Evolutionary conservation across 35 echinoderm and acorn worm species (phyloP).

Genomic region (Patiria miniata): DNA sequence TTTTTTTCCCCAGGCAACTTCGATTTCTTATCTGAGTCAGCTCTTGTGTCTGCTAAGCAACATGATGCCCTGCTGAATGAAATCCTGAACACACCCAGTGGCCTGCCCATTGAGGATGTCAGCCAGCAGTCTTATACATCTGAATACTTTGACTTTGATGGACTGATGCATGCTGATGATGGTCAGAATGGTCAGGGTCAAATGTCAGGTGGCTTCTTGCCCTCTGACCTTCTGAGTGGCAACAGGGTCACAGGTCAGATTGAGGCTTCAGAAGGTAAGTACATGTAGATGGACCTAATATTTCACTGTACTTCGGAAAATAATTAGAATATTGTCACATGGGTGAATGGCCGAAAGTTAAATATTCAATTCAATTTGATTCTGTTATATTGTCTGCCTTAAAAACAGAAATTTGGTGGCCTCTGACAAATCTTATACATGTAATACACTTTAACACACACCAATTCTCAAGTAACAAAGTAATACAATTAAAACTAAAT

Average conservation of each 20-base stretch:
- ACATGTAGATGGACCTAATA: too few species aligned
- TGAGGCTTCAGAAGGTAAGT: slow-evolving; percentile 44
- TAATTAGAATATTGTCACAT: too few species aligned
- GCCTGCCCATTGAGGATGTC: slow-evolving; percentile 49
- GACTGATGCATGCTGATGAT: not conserved
- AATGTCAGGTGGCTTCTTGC: slow-evolving; percentile 54
- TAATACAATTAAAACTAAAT: too few species aligned
- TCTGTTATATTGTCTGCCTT: too few species aligned
- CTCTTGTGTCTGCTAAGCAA: slow-evolving; percentile 39
- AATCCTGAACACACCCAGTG: slow-evolving; percentile 88
- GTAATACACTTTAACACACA: too few species aligned
- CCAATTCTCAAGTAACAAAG: too few species aligned
- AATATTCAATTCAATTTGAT: too few species aligned
- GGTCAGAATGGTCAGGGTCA: not conserved
- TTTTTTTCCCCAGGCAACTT: not conserved
- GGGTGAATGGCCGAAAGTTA: too few species aligned
- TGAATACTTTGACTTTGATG: slow-evolving; percentile 46
- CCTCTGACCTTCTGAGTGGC: slow-evolving; percentile 86
- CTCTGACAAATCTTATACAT: too few species aligned
- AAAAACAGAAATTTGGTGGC: too few species aligned
- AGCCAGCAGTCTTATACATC: not conserved
- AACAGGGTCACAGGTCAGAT: slow-evolving; percentile 54
- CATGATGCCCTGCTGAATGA: slow-evolving; percentile 85
- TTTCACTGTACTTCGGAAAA: too few species aligned
- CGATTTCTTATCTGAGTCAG: slow-evolving; percentile 82